phyloP scores from a whole-genome alignment of 2,797 vertebrate species.

The Mionectes olivaceus region DNA sequence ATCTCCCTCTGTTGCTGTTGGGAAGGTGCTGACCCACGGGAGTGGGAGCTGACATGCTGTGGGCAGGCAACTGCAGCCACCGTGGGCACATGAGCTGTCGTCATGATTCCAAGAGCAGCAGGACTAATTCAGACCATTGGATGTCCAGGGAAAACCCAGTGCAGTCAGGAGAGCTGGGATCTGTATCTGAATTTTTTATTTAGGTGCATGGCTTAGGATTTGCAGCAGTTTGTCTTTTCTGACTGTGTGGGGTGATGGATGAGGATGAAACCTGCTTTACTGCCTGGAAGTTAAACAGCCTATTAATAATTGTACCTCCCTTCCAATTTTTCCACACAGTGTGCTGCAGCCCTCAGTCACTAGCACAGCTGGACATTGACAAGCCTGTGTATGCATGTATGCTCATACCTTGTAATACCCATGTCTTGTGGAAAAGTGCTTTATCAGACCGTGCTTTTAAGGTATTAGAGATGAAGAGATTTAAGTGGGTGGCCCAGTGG shows the following conservation, averaged over 20 bases:
- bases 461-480: neutral
- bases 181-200: neutral
- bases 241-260: neutral
- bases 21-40: neutral
- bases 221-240: neutral
- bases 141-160: neutral
- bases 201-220: neutral
- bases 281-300: neutral
- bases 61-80: neutral
- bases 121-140: fast-evolving
- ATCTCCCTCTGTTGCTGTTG: neutral
- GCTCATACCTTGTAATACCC: neutral
- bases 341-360: neutral
- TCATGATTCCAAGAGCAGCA: neutral
- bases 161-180: neutral
- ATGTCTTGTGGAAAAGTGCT: neutral
- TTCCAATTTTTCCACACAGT: neutral
- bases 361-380: neutral
- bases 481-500: neutral
- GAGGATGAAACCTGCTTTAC: neutral
- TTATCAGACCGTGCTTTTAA: neutral
- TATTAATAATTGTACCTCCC: neutral
- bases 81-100: neutral
- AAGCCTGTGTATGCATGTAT: fast-evolving
- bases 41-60: neutral